Evolutionary conservation across 23 tunicate genomes (phyloP).

Genomic region (Botrylloides violaceus): DNA sequence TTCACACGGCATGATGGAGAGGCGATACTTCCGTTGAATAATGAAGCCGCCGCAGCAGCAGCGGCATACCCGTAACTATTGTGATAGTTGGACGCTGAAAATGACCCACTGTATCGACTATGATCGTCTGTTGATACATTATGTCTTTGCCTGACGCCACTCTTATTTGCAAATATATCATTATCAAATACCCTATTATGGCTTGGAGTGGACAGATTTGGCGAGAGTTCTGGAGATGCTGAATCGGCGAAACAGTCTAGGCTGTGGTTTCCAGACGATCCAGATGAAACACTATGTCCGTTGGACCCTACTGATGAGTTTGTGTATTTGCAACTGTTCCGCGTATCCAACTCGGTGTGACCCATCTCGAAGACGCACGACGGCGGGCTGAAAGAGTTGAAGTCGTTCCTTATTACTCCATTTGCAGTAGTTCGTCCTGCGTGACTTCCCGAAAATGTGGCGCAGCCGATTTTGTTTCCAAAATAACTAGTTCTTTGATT

Average conservation of each 20-base stretch:
- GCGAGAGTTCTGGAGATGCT: constrained; percentile 10
- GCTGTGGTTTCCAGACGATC: constrained; percentile 8
- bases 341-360: neutral
- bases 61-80: constrained; percentile 51
- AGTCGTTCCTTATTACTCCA: neutral
- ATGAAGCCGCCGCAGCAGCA: constrained; percentile 41
- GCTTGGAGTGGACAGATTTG: neutral
- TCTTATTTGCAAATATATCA: neutral
- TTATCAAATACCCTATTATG: neutral
- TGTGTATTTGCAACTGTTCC: constrained; percentile 20
- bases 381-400: neutral
- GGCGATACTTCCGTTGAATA: constrained; percentile 27
- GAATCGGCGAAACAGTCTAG: constrained; percentile 7
- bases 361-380: neutral
- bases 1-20: constrained; percentile 30
- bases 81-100: constrained; percentile 40
- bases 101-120: constrained; percentile 25
- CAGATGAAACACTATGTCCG: constrained; percentile 10
- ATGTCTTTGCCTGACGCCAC: neutral
- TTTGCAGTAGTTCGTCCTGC: neutral
- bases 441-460: neutral
- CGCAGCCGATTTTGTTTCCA: neutral
- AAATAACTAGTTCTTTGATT: neutral
- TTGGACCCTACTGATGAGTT: constrained; percentile 8
- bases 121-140: neutral